These are phyloP conservation scores for Ephialtes manifestator DNA, from an alignment of 2,888 invertebrate genomes.

Conservation along the genomic window DNA sequence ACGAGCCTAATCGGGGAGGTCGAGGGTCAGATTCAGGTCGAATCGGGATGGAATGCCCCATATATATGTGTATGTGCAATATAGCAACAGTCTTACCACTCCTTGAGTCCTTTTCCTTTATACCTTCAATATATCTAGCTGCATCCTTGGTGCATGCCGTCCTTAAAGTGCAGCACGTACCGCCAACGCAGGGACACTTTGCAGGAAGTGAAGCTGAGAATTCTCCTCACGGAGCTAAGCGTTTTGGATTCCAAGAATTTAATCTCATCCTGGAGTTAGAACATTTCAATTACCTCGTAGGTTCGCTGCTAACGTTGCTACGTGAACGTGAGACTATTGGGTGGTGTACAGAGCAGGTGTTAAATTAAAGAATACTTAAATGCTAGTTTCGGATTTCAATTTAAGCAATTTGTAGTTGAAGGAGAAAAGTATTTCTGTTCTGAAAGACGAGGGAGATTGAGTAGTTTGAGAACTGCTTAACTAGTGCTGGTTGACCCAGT, in stretches of 20 bases:
- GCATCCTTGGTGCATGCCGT: neutral
- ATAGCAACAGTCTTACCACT: neutral
- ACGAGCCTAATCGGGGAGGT: no score
- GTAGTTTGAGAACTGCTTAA: neutral
- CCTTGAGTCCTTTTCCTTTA: conserved; percentile 26
- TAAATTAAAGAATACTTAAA: neutral
- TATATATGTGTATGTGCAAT: neutral
- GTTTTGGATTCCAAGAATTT: conserved; percentile 46
- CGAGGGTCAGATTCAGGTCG: no score
- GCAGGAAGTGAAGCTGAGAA: conserved; percentile 35
- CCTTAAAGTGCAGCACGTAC: conserved; percentile 14
- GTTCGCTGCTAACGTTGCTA: neutral
- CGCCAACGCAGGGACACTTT: conserved; percentile 27
- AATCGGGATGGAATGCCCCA: no score
- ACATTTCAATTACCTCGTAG: conserved; percentile 30
- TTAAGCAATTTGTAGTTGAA: neutral
- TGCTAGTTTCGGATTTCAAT: neutral
- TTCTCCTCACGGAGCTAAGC: conserved; percentile 13
- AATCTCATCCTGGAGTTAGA: conserved; percentile 15
- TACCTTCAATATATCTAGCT: conserved; percentile 22
- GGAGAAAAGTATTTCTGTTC: no score
- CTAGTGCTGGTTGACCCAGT: no score
- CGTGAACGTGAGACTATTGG: neutral
- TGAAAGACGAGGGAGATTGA: no score
- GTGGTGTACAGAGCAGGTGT: neutral